Conservation (phyloP, 2,797 vertebrate species). For the Microchirus variegatus region DNA sequence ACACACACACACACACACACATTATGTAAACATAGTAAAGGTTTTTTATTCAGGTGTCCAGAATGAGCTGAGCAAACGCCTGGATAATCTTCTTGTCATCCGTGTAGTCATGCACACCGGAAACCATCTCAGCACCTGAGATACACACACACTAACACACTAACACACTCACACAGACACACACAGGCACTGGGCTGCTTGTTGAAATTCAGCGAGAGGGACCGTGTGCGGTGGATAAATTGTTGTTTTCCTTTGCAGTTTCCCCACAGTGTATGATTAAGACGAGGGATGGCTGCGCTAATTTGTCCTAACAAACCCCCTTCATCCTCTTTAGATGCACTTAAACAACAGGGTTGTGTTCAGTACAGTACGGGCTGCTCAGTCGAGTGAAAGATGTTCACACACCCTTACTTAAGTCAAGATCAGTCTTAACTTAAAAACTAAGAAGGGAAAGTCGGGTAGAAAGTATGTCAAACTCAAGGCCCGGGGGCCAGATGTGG, state of each 20-base stretch:
- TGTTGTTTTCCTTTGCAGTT: constrained; percentile 39
- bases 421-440: background rate
- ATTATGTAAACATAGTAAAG: no score
- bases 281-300: constrained; percentile 17
- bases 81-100: constrained; percentile 54
- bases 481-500: no score
- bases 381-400: background rate
- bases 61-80: constrained; percentile 15
- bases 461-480: no score
- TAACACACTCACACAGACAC: background rate
- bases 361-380: background rate
- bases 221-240: constrained; percentile 36
- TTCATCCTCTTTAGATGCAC: constrained; percentile 15
- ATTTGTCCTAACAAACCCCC: constrained; percentile 11
- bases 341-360: constrained; percentile 1
- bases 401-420: background rate
- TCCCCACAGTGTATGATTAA: constrained; percentile 33
- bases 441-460: background rate
- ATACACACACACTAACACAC: constrained; percentile 3
- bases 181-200: constrained; percentile 8
- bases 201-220: constrained; percentile 28
- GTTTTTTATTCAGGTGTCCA: constrained; percentile 34
- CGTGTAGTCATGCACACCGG: constrained; percentile 46
- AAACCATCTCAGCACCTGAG: constrained; percentile 36
- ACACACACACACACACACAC: constrained; percentile 4